Conservation (phyloP, 2,888 invertebrate genomes). For the Scotopteryx bipunctaria region DNA sequence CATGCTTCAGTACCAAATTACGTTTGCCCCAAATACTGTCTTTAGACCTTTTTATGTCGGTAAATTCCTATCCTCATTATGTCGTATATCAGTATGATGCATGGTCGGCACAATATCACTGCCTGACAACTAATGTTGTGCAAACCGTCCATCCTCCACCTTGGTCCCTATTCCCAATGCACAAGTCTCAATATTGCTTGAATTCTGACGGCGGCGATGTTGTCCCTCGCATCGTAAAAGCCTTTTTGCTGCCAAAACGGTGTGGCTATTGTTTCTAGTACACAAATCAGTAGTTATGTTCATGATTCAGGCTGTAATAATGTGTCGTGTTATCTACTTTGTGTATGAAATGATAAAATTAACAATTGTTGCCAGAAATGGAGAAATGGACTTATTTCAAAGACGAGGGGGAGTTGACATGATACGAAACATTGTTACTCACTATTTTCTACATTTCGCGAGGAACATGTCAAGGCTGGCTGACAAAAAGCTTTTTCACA, state of each 20-base stretch:
- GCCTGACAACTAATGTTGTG: conserved; percentile 47
- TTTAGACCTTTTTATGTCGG: conserved; percentile 43
- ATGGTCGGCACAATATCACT: conserved; percentile 47
- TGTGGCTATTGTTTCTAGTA: conserved; percentile 43
- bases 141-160: conserved; percentile 19
- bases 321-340: conserved; percentile 18
- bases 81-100: conserved; percentile 56
- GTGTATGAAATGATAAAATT: conserved; percentile 16
- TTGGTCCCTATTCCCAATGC: neutral
- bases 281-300: conserved; percentile 45
- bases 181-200: conserved; percentile 27
- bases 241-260: conserved; percentile 43
- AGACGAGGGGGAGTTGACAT: neutral
- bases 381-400: conserved; percentile 3
- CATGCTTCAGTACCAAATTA: conserved; percentile 29
- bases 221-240: conserved; percentile 27
- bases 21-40: conserved; percentile 33
- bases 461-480: neutral
- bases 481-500: too few species aligned
- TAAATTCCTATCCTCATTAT: conserved; percentile 53
- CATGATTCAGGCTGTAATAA: conserved; percentile 31
- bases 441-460: neutral
- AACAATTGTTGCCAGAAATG: conserved; percentile 15
- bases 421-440: neutral
- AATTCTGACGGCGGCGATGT: neutral